Percentiles rank a stretch among this genome's conserved stretches.
Conservation (phyloP, 2,888 invertebrate genomes). For the Julus scandinavius region DNA sequence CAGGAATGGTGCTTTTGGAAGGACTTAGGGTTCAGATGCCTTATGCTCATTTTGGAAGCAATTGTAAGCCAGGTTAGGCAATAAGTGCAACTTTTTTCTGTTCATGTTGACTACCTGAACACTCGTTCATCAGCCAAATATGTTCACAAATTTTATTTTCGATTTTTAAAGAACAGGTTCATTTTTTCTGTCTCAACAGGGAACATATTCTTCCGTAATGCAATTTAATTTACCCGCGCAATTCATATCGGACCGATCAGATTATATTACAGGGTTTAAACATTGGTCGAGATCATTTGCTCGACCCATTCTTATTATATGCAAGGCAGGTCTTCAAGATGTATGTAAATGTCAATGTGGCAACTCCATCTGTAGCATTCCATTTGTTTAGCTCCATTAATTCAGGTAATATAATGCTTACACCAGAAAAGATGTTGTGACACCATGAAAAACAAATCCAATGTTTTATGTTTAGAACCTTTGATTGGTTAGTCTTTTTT, state of each 20-base stretch:
- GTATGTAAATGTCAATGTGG: background rate
- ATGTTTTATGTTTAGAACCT: too few species aligned
- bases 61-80: background rate
- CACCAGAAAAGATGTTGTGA: too few species aligned
- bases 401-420: too few species aligned
- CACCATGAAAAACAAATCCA: too few species aligned
- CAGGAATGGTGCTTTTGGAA: background rate
- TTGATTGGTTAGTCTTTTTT: too few species aligned
- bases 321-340: background rate
- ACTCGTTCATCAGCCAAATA: background rate
- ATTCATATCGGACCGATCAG: background rate
- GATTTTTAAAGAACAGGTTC: background rate
- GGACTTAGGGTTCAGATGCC: background rate
- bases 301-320: background rate
- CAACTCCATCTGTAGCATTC: background rate
- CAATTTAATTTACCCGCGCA: background rate
- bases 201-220: background rate
- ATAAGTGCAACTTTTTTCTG: background rate
- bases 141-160: background rate
- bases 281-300: background rate
- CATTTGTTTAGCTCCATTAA: too few species aligned
- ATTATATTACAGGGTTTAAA: background rate
- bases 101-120: background rate
- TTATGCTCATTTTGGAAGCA: background rate
- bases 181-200: background rate